Conservation (phyloP, 2,113 vertebrate species). For the Cinclus cinclus region DNA sequence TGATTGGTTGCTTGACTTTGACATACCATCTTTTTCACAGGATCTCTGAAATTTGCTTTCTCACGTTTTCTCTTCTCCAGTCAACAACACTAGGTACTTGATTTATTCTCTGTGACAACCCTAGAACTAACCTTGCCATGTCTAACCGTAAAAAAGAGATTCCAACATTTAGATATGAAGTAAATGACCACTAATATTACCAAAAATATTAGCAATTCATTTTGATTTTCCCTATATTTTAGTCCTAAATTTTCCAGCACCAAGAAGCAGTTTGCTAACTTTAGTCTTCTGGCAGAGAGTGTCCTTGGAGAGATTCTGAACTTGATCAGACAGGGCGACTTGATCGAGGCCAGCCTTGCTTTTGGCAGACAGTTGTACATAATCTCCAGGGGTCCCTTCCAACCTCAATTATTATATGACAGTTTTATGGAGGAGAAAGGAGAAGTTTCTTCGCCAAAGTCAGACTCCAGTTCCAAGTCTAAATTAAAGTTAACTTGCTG, state of each 20-base stretch:
- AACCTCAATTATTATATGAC: neutral
- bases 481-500: neutral
- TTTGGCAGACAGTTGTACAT: neutral
- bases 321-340: neutral
- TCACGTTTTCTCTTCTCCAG: neutral
- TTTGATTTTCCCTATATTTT: neutral
- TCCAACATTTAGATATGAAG: neutral
- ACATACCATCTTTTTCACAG: neutral
- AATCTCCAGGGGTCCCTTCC: neutral
- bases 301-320: neutral
- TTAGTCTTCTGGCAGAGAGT: neutral
- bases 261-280: neutral
- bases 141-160: neutral
- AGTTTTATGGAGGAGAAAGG: neutral
- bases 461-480: neutral
- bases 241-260: neutral
- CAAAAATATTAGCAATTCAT: neutral
- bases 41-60: neutral
- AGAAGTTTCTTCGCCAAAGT: neutral
- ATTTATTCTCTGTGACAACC: conserved; percentile 1
- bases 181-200: neutral
- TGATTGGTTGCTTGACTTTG: conserved; percentile 28
- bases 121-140: neutral
- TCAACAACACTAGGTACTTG: neutral
- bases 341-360: neutral